phyloP scores from a whole-genome alignment of 2,888 invertebrate species.

The Lasioglossum oenotherae region DNA sequence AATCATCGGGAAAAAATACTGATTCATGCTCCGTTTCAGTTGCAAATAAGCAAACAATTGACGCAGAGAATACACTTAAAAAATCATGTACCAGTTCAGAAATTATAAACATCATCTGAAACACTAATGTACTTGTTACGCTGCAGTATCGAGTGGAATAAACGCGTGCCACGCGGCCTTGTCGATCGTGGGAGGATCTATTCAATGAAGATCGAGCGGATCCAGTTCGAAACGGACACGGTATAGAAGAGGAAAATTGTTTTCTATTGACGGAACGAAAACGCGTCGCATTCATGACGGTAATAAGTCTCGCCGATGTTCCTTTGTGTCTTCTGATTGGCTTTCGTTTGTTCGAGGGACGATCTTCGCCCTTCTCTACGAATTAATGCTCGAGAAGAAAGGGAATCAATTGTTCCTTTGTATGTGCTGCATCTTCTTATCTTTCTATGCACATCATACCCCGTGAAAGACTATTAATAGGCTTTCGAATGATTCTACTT shows the following conservation, averaged over 20 bases:
- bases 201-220: background rate
- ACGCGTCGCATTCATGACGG: background rate
- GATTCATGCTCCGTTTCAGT: background rate
- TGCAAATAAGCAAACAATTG: background rate
- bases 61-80: background rate
- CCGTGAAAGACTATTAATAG: background rate
- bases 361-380: background rate
- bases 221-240: background rate
- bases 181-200: background rate
- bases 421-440: background rate
- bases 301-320: background rate
- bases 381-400: background rate
- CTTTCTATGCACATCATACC: background rate
- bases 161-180: slow-evolving; percentile 5
- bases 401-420: background rate
- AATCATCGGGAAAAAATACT: background rate
- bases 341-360: slow-evolving; percentile 3
- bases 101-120: background rate
- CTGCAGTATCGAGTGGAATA: slow-evolving; percentile 12
- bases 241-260: background rate
- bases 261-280: background rate
- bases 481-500: background rate
- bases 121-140: background rate
- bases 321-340: slow-evolving; percentile 11
- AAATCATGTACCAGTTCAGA: background rate